These are phyloP conservation scores for Brachionus calyciflorus DNA, from an alignment of 1,140 invertebrate genomes.

Conservation along the genomic window DNA sequence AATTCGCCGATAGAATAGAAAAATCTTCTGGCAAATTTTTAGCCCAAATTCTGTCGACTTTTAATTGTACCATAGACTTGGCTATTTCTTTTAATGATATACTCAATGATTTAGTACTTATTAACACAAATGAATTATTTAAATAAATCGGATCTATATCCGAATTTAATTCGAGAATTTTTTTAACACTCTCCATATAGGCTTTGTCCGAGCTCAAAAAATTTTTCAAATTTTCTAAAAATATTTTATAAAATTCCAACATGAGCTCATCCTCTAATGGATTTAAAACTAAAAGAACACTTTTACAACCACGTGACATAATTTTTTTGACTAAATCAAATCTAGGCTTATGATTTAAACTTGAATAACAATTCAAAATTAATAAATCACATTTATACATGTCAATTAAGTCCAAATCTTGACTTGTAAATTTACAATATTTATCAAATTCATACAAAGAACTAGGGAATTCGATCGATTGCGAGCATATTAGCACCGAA, in stretches of 20 bases:
- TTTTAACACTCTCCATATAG: background rate
- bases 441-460: conserved; percentile 31
- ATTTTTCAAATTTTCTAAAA: conserved; percentile 30
- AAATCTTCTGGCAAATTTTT: background rate
- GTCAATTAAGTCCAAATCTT: conserved; percentile 33
- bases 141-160: background rate
- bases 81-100: background rate
- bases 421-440: conserved; percentile 27
- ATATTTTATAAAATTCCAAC: background rate
- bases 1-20: conserved; percentile 2
- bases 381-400: conserved; percentile 33
- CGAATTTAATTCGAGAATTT: background rate
- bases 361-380: conserved; percentile 34
- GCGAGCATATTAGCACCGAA: conserved; percentile 29
- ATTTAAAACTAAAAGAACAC: conserved; percentile 25
- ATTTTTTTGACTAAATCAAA: conserved; percentile 36
- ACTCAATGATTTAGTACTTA: background rate
- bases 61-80: conserved; percentile 5
- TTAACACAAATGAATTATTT: background rate
- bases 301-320: background rate
- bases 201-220: background rate
- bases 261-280: background rate
- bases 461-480: conserved; percentile 5
- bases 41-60: background rate
- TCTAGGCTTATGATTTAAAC: conserved; percentile 24